These are phyloP conservation scores for Tapera naevia DNA, from an alignment of 2,797 vertebrate species.

Conservation along the genomic window DNA sequence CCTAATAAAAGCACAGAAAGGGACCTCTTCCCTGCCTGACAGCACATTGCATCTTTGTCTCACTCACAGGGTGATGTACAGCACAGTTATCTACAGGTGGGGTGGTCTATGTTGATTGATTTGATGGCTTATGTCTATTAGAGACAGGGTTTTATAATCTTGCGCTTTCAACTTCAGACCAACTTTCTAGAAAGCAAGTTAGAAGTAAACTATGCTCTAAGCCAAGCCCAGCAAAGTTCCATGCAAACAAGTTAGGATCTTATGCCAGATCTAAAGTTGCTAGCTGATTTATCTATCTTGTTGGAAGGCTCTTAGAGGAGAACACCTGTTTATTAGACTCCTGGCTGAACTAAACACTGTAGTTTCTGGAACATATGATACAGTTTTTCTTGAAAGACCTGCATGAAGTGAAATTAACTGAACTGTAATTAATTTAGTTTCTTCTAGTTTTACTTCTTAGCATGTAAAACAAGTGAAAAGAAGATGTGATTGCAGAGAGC, in stretches of 20 bases:
- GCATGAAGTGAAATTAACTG: background rate
- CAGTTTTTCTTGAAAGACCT: background rate
- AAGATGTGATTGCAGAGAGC: background rate
- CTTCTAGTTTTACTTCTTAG: background rate
- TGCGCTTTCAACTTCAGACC: background rate
- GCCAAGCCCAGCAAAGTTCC: background rate
- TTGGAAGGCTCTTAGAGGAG: slow-evolving; percentile 2
- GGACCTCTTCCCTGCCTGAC: background rate
- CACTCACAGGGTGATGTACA: background rate
- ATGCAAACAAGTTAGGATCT: background rate
- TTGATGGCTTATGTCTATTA: slow-evolving; percentile 1
- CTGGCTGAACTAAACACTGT: background rate
- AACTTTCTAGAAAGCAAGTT: slow-evolving; percentile 2
- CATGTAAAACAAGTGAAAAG: background rate
- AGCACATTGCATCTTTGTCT: background rate
- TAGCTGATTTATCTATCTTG: background rate
- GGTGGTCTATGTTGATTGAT: background rate
- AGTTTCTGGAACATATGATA: background rate
- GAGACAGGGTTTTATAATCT: background rate
- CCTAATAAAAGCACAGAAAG: slow-evolving; percentile 6
- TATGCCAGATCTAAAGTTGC: background rate
- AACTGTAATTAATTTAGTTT: slow-evolving; percentile 21
- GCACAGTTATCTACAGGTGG: background rate
- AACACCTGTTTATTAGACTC: background rate
- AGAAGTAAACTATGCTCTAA: background rate